phyloP scores from a whole-genome alignment of 2,113 vertebrate genomes.

The Triplophysa tibetana region DNA sequence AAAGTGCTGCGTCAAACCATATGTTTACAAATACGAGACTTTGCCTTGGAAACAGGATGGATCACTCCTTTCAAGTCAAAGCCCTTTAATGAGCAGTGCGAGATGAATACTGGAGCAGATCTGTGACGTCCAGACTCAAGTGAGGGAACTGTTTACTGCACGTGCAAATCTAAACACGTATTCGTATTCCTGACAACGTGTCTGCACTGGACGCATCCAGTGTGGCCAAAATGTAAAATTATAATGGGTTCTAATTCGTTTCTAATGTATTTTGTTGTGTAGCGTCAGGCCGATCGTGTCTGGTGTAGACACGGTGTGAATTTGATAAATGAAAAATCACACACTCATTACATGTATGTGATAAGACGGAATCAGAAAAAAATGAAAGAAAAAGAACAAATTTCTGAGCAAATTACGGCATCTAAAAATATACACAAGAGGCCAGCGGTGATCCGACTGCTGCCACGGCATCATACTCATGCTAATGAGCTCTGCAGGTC shows the following conservation, averaged over 20 bases:
- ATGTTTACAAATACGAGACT: background rate
- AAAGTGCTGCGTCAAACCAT: background rate
- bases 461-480: background rate
- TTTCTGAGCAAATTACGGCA: background rate
- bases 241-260: too few species aligned
- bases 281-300: too few species aligned
- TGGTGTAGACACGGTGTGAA: slow-evolving; percentile 10
- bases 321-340: slow-evolving; percentile 54
- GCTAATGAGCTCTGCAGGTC: slow-evolving; percentile 31
- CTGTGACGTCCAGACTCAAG: slow-evolving; percentile 15
- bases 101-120: slow-evolving; percentile 2
- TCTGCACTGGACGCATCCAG: background rate
- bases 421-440: slow-evolving; percentile 3
- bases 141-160: slow-evolving; percentile 11
- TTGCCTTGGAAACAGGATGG: slow-evolving; percentile 6
- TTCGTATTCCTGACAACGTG: slow-evolving; percentile 27
- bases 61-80: slow-evolving; percentile 28
- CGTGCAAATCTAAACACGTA: slow-evolving; percentile 9
- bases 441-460: background rate
- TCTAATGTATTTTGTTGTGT: too few species aligned
- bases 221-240: too few species aligned
- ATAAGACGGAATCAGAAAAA: slow-evolving; percentile 16
- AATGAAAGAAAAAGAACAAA: background rate
- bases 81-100: slow-evolving; percentile 31
- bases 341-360: slow-evolving; percentile 45